These are phyloP conservation scores for Drosophila pseudotakahashii DNA, from an alignment of 2,888 invertebrate genomes.

Conservation along the genomic window DNA sequence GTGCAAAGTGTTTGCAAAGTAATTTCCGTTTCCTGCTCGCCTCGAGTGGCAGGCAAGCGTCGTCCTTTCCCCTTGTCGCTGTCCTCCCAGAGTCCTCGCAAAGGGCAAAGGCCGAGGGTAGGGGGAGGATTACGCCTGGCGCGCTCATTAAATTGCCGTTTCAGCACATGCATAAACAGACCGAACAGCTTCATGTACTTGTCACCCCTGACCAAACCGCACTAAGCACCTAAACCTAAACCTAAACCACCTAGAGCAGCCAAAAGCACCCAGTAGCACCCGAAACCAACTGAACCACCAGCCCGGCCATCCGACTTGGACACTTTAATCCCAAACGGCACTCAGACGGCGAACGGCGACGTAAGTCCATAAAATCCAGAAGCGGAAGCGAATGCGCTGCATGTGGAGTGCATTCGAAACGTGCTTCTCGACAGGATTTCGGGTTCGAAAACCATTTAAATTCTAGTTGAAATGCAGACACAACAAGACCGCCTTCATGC, in stretches of 20 bases:
- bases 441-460: slow-evolving; percentile 56
- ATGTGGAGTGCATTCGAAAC: slow-evolving; percentile 52
- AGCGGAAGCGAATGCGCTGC: slow-evolving; percentile 40
- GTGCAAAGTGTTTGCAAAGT: slow-evolving; percentile 77
- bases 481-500: slow-evolving; percentile 18
- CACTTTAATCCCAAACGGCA: slow-evolving; percentile 48
- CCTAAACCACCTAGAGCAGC: slow-evolving; percentile 3
- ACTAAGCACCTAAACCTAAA: slow-evolving; percentile 25
- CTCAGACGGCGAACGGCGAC: slow-evolving; percentile 39
- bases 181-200: slow-evolving; percentile 38
- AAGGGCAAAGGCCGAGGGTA: slow-evolving; percentile 6
- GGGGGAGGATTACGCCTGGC: slow-evolving; percentile 40
- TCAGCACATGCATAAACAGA: slow-evolving; percentile 49
- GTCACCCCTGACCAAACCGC: slow-evolving; percentile 40
- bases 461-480: slow-evolving; percentile 46
- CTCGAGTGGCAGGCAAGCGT: slow-evolving; percentile 66
- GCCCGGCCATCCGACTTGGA: slow-evolving; percentile 35
- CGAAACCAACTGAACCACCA: background rate
- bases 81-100: background rate
- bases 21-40: slow-evolving; percentile 79
- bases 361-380: slow-evolving; percentile 41
- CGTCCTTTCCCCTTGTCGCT: background rate
- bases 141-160: slow-evolving; percentile 48
- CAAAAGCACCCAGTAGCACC: background rate
- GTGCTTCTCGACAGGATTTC: slow-evolving; percentile 44